Conservation (phyloP, 2,888 invertebrate genomes). For the Temnothorax ravouxi region DNA sequence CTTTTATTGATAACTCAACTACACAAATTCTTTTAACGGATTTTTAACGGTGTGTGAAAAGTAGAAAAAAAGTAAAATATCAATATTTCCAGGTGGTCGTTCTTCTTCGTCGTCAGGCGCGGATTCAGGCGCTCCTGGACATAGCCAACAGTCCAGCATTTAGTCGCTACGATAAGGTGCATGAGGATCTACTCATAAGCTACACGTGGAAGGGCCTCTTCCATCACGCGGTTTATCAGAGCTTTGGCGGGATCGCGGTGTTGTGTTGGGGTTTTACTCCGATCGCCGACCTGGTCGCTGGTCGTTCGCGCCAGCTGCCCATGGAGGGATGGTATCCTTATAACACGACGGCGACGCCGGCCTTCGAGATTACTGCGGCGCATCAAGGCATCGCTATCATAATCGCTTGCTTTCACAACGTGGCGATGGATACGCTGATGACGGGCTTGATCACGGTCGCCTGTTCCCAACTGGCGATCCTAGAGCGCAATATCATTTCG, state of each 20-base stretch:
- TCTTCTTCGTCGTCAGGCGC: conserved; percentile 64
- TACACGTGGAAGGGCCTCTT: conserved; percentile 79
- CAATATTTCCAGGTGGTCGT: conserved; percentile 63
- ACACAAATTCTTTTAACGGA: not conserved
- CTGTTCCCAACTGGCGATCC: conserved; percentile 78
- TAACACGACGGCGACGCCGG: conserved; percentile 72
- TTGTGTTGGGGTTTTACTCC: conserved; percentile 76
- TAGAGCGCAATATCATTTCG: conserved; percentile 71
- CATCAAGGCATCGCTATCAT: conserved; percentile 74
- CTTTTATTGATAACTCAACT: not conserved
- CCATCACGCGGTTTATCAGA: conserved; percentile 78
- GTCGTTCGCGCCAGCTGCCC: conserved; percentile 70
- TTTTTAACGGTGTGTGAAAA: not conserved
- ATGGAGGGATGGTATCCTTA: conserved; percentile 80
- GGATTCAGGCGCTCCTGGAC: conserved; percentile 74
- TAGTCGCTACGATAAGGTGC: conserved; percentile 66
- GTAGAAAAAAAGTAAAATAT: not conserved
- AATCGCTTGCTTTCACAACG: conserved; percentile 76
- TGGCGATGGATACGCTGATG: conserved; percentile 78
- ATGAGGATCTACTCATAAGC: conserved; percentile 65
- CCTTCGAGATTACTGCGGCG: conserved; percentile 75
- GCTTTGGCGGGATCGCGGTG: conserved; percentile 69
- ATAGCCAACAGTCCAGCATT: conserved; percentile 67
- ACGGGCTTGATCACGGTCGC: conserved; percentile 77
- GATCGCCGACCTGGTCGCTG: conserved; percentile 66